phyloP scores from a whole-genome alignment of 1,140 invertebrate species.

The Trichonephila clavipes region DNA sequence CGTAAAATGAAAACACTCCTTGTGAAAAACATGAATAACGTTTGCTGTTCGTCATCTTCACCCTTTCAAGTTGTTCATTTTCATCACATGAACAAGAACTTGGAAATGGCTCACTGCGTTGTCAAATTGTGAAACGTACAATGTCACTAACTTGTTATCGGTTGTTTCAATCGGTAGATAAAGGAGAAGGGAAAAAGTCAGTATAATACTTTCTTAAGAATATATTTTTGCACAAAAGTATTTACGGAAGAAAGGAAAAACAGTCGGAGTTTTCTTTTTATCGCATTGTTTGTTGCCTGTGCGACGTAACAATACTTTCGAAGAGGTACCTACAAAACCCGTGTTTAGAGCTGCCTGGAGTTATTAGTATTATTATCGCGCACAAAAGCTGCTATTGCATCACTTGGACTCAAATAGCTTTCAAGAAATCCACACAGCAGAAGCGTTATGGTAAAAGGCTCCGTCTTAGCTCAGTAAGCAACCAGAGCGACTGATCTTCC shows the following conservation, averaged over 20 bases:
- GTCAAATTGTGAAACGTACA: not conserved
- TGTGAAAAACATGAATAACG: too few relatives aligned
- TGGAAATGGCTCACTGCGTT: not conserved
- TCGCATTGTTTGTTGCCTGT: not conserved
- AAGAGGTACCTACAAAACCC: not conserved
- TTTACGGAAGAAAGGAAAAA: not conserved
- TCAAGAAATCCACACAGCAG: not conserved
- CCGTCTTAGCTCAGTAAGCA: conserved; percentile 59
- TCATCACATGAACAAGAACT: too few relatives aligned
- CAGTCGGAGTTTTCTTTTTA: not conserved
- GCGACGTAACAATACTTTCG: not conserved
- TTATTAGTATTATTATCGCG: not conserved
- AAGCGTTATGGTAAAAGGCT: conserved; percentile 1
- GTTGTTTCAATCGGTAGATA: not conserved
- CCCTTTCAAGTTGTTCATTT: too few relatives aligned
- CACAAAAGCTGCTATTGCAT: not conserved
- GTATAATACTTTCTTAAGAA: not conserved
- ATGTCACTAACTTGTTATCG: not conserved
- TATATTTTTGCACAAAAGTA: not conserved
- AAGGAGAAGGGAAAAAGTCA: not conserved
- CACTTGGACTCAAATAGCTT: not conserved
- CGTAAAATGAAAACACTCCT: too few relatives aligned
- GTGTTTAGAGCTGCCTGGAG: not conserved
- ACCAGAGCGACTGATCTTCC: conserved; percentile 46
- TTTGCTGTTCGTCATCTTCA: too few relatives aligned